phyloP scores from a whole-genome alignment of 2,113 vertebrate species.

The Planiliza haematocheilus region DNA sequence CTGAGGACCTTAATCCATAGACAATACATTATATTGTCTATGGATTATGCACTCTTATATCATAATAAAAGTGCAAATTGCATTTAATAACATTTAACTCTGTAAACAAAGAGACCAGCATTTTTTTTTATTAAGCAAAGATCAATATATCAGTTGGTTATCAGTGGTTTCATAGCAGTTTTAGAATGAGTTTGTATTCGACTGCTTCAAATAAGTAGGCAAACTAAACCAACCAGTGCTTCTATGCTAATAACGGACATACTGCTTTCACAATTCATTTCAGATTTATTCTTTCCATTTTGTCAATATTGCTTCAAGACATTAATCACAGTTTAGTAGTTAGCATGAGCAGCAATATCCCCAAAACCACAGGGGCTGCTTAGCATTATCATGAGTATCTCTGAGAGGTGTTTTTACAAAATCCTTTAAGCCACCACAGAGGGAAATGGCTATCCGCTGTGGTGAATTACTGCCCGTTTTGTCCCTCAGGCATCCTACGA shows the following conservation, averaged over 20 bases:
- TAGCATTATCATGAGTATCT: not conserved
- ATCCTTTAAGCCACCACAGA: not conserved
- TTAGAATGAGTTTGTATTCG: too few relatives aligned
- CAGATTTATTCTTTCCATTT: not conserved
- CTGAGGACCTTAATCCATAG: too few relatives aligned
- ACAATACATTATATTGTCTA: too few relatives aligned
- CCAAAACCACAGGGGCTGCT: not conserved
- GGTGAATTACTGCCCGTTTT: conserved; percentile 11
- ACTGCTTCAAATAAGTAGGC: too few relatives aligned
- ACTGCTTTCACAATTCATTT: too few relatives aligned
- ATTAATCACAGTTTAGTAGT: not conserved
- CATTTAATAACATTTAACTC: too few relatives aligned
- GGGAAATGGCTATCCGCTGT: not conserved
- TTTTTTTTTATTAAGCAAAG: too few relatives aligned
- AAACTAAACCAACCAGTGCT: not conserved
- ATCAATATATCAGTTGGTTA: too few relatives aligned
- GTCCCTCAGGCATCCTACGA: not conserved
- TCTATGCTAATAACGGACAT: not conserved
- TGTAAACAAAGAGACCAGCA: too few relatives aligned
- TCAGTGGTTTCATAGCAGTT: too few relatives aligned
- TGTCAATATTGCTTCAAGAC: not conserved
- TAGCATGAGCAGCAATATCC: not conserved
- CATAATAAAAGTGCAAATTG: too few relatives aligned
- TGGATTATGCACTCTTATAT: too few relatives aligned
- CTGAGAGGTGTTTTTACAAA: not conserved